Conservation (phyloP, 2,797 vertebrate genomes). For the Halcyon badia region DNA sequence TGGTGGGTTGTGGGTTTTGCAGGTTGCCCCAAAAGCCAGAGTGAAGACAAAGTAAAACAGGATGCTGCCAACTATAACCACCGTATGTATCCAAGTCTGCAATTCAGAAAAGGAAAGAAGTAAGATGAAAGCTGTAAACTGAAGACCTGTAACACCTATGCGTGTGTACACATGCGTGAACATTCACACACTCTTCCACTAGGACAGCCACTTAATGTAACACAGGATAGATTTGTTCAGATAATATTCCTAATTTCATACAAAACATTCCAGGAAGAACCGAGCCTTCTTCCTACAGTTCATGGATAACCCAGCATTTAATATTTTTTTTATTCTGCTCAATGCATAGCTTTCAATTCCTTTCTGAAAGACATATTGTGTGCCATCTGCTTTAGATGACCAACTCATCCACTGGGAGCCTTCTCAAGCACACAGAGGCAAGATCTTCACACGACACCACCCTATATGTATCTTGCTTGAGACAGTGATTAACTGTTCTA, state of each 20-base stretch:
- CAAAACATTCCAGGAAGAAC: neutral
- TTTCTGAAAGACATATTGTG: neutral
- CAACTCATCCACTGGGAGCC: neutral
- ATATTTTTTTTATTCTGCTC: neutral
- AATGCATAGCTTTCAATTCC: neutral
- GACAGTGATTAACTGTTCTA: neutral
- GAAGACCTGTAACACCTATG: neutral
- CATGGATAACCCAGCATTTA: neutral
- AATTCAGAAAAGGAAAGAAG: constrained; percentile 33
- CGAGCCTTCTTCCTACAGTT: neutral
- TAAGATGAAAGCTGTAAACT: neutral
- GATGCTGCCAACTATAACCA: constrained; percentile 82
- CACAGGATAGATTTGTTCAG: neutral
- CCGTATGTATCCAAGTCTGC: constrained; percentile 91
- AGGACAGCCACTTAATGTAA: neutral
- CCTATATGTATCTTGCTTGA: neutral
- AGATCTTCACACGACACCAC: neutral
- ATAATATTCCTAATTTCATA: neutral
- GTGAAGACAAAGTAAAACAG: constrained; percentile 86
- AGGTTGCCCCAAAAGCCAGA: constrained; percentile 84
- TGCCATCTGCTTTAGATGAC: neutral
- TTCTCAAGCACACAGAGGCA: neutral
- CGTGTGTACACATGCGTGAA: neutral
- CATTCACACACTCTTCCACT: neutral
- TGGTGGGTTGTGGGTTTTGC: constrained; percentile 86